A percentile compares a stretch with the other conserved stretches of the same genome.
Evolutionary conservation across 2,113 vertebrate species (phyloP).

Genomic region (Edolisoma coerulescens): DNA sequence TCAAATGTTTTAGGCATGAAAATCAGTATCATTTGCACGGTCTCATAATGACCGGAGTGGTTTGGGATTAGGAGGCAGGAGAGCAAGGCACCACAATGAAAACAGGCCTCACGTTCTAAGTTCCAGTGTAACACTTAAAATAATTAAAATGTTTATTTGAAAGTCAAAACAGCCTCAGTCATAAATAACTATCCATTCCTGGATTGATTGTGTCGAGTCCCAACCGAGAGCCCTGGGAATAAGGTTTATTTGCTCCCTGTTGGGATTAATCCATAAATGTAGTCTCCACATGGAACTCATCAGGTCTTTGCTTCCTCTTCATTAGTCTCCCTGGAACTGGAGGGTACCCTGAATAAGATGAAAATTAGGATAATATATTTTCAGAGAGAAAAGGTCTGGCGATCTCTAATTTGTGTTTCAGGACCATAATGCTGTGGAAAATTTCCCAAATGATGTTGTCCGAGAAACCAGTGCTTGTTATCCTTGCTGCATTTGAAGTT

Average conservation of each 20-base stretch:
- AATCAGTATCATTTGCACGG: neutral
- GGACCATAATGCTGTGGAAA: constrained; percentile 1
- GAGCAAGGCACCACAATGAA: neutral
- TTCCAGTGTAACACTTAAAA: constrained; percentile 61
- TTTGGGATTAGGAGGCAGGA: constrained; percentile 37
- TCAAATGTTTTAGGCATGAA: neutral
- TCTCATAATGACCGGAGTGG: neutral
- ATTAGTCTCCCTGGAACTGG: constrained; percentile 60
- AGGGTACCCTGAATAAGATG: constrained; percentile 41
- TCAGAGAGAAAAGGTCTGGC: constrained; percentile 9
- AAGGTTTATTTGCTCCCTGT: constrained; percentile 69
- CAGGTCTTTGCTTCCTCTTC: constrained; percentile 61
- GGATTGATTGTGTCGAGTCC: constrained; percentile 3
- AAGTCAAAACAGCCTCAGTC: constrained; percentile 52
- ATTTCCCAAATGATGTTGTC: constrained; percentile 19
- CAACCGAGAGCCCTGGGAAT: constrained; percentile 37
- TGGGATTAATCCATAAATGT: constrained; percentile 73
- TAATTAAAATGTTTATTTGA: constrained; percentile 69
- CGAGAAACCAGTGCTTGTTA: neutral
- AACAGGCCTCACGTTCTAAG: neutral
- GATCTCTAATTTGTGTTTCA: constrained; percentile 21
- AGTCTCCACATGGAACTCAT: constrained; percentile 65
- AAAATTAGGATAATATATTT: constrained; percentile 64
- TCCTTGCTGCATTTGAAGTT: neutral
- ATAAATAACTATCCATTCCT: constrained; percentile 62